phyloP scores from a whole-genome alignment of 1,140 invertebrate species.

The Paracyclopina nana region DNA sequence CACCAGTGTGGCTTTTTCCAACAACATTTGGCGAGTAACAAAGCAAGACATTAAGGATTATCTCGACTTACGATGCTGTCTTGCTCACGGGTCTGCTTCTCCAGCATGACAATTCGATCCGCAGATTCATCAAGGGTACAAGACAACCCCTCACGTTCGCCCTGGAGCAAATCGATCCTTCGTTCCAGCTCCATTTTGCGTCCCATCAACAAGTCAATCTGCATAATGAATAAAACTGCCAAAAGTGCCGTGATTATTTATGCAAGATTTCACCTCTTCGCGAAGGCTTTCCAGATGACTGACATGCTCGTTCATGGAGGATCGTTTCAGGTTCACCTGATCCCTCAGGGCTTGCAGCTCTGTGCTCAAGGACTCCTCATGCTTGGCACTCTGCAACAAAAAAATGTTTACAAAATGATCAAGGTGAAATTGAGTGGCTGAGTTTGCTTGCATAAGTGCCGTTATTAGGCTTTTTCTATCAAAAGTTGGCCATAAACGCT shows the following conservation, averaged over 20 bases:
- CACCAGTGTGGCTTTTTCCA: no score
- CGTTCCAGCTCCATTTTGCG: slow-evolving; percentile 65
- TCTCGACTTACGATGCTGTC: slow-evolving; percentile 40
- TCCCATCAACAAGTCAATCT: slow-evolving; percentile 57
- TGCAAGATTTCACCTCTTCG: slow-evolving; percentile 42
- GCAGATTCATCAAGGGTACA: slow-evolving; percentile 64
- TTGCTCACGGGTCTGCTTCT: slow-evolving; percentile 63
- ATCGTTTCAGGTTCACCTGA: slow-evolving; percentile 56
- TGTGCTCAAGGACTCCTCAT: slow-evolving; percentile 52
- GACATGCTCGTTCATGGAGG: slow-evolving; percentile 59
- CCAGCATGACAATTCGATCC: slow-evolving; percentile 61
- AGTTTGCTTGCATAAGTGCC: no score
- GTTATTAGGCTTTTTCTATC: no score
- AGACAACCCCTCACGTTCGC: slow-evolving; percentile 53
- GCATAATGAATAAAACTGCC: slow-evolving; percentile 6
- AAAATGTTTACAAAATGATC: no score
- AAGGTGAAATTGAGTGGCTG: no score
- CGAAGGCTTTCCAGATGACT: slow-evolving; percentile 64
- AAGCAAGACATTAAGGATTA: no score
- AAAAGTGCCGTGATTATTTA: not conserved
- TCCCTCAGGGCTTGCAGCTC: slow-evolving; percentile 61
- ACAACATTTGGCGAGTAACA: no score
- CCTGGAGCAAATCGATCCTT: slow-evolving; percentile 36
- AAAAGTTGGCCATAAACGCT: no score
- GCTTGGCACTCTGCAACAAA: slow-evolving; percentile 37